A percentile compares a stretch with the other conserved stretches of the same genome.
Conservation (phyloP, 2,888 invertebrate species). For the Artemia sinica region DNA sequence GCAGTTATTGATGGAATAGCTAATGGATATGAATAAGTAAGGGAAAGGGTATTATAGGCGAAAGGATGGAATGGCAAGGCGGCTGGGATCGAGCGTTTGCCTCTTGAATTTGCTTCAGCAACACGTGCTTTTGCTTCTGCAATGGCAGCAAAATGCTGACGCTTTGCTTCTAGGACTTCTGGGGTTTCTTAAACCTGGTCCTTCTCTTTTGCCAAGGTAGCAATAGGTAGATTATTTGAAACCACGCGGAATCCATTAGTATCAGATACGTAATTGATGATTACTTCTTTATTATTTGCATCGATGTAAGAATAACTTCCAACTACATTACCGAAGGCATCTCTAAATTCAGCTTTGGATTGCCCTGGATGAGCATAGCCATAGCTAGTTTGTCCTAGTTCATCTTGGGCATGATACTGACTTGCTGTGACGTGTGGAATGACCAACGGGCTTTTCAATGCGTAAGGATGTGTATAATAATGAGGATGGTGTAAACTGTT, state of each 20-base stretch:
- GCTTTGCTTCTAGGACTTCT: slow-evolving; percentile 25
- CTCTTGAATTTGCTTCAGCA: neutral
- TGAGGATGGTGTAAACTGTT: neutral
- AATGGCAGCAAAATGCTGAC: slow-evolving; percentile 23
- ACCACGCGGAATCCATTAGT: slow-evolving; percentile 33
- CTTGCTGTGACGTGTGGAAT: slow-evolving; percentile 20
- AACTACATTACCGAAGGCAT: slow-evolving; percentile 33
- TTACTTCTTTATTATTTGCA: slow-evolving; percentile 33
- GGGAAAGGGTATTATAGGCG: slow-evolving; percentile 14
- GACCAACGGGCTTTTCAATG: neutral
- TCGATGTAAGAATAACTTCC: slow-evolving; percentile 35
- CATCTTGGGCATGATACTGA: slow-evolving; percentile 26
- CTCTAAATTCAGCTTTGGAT: slow-evolving; percentile 27
- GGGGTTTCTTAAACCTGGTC: slow-evolving; percentile 24
- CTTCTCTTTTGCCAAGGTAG: slow-evolving; percentile 16
- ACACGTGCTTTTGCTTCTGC: slow-evolving; percentile 11
- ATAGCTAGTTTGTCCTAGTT: slow-evolving; percentile 25
- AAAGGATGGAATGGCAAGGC: slow-evolving; percentile 16
- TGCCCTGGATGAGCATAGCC: slow-evolving; percentile 26
- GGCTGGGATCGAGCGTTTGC: neutral
- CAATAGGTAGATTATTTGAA: slow-evolving; percentile 32
- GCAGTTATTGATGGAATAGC: slow-evolving; percentile 17
- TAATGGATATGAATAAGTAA: slow-evolving; percentile 14
- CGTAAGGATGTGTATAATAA: neutral
- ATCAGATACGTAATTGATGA: slow-evolving; percentile 35